A percentile compares a stretch with the other conserved stretches of the same genome.
Conservation (phyloP, 2,888 invertebrate genomes). For the Hydropsyche betteni region DNA sequence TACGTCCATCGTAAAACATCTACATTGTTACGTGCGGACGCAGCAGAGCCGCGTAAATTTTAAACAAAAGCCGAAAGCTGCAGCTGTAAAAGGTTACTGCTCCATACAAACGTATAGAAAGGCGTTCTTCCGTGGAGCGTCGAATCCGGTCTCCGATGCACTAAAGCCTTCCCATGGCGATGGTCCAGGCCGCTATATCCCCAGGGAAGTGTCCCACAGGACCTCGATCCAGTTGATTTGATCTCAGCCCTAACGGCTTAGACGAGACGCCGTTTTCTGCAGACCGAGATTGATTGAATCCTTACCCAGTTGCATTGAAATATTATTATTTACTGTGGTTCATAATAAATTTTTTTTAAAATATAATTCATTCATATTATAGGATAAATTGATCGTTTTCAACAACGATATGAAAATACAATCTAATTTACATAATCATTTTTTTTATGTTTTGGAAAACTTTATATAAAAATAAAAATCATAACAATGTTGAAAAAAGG, state of each 20-base stretch:
- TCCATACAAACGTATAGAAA: background rate
- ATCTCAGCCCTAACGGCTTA: constrained; percentile 33
- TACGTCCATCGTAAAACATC: constrained; percentile 2
- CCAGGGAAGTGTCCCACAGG: background rate
- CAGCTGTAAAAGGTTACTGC: constrained; percentile 34
- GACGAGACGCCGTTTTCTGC: constrained; percentile 4
- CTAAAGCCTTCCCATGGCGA: constrained; percentile 25
- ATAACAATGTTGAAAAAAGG: no score
- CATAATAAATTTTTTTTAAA: no score
- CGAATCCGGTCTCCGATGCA: constrained; percentile 26
- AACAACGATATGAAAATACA: no score
- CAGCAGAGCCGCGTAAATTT: constrained; percentile 27
- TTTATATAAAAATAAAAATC: no score
- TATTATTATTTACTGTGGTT: no score
- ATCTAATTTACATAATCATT: no score
- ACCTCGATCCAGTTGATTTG: constrained; percentile 16
- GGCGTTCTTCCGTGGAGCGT: constrained; percentile 1
- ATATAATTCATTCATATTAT: no score
- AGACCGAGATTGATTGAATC: constrained; percentile 30
- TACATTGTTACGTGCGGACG: constrained; percentile 16
- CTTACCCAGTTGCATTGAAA: background rate
- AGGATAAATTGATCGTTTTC: no score
- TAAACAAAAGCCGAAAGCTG: constrained; percentile 36
- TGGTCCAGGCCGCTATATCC: constrained; percentile 1
- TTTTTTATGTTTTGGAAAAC: no score